Conservation (phyloP, 2,113 vertebrate genomes). For the Pseudois nayaur region DNA sequence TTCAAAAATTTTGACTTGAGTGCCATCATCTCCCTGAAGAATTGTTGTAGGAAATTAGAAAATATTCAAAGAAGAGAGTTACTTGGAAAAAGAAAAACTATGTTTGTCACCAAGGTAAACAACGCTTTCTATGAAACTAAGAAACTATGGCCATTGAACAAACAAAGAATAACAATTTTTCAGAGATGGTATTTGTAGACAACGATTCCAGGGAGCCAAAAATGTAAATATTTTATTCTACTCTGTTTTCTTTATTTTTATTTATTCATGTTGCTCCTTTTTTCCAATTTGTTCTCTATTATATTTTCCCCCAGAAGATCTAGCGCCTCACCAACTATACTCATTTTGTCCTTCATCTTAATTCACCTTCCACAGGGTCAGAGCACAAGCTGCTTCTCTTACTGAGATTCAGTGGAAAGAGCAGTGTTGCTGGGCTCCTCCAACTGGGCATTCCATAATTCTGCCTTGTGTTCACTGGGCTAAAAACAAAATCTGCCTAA, state of each 20-base stretch:
- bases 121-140: not conserved
- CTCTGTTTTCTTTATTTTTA: not conserved
- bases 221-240: not conserved
- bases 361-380: not conserved
- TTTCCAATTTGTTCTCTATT: not conserved
- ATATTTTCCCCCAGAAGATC: not conserved
- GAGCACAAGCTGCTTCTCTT: accelerated
- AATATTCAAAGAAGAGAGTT: not conserved
- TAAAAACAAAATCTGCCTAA: not conserved
- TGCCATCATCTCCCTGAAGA: not conserved
- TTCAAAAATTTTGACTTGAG: not conserved
- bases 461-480: not conserved
- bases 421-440: not conserved
- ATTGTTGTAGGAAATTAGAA: not conserved
- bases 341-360: not conserved
- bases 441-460: not conserved
- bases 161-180: not conserved
- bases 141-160: not conserved
- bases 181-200: not conserved
- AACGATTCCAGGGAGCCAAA: not conserved
- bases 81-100: not conserved
- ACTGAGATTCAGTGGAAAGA: not conserved
- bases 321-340: accelerated
- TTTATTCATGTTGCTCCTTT: not conserved
- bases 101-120: not conserved